These are phyloP conservation scores for Pseudococcus viburni DNA, from an alignment of 2,888 invertebrate genomes.

Conservation along the genomic window DNA sequence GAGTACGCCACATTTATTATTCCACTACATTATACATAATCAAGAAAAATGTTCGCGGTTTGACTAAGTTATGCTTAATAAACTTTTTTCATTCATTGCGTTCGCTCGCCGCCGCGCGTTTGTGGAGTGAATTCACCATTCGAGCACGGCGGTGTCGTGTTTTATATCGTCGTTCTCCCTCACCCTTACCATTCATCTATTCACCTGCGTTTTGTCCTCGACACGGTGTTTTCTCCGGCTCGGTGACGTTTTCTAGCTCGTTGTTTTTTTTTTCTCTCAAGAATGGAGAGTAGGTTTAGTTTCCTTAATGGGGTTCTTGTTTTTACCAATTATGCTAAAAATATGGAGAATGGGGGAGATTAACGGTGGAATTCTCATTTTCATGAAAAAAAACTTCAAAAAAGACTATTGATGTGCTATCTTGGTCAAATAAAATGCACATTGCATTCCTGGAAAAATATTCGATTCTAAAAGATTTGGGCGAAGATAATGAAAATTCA, in stretches of 20 bases:
- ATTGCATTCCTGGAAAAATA: too few relatives aligned
- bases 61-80: conserved; percentile 50
- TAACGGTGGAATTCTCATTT: too few relatives aligned
- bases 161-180: not conserved
- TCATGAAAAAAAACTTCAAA: too few relatives aligned
- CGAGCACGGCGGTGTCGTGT: not conserved
- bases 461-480: too few relatives aligned
- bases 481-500: too few relatives aligned
- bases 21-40: conserved; percentile 41
- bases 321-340: not conserved
- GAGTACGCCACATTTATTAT: conserved; percentile 39
- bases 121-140: not conserved
- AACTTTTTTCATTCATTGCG: conserved; percentile 43
- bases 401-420: too few relatives aligned
- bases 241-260: not conserved
- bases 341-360: too few relatives aligned
- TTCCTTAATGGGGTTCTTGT: not conserved
- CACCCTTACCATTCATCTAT: not conserved
- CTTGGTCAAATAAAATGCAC: too few relatives aligned
- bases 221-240: not conserved
- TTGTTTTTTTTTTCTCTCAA: not conserved
- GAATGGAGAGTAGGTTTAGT: not conserved
- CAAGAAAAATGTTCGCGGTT: conserved; percentile 46
- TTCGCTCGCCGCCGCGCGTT: not conserved
- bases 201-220: not conserved